Evolutionary conservation across 2,888 invertebrate genomes (phyloP).

Genomic region (Diadegma fenestrale): DNA sequence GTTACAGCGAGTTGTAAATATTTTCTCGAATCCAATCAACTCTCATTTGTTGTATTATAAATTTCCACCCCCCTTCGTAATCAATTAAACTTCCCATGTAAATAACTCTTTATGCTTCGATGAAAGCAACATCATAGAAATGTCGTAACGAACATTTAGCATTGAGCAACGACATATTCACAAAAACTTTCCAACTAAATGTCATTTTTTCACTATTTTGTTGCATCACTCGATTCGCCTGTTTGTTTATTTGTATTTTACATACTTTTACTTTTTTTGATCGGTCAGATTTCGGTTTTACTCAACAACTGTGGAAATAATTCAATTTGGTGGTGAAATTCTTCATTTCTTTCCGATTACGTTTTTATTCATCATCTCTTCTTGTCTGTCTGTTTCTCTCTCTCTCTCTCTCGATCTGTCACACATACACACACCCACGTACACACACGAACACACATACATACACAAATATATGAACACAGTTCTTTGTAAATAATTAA

Average conservation of each 20-base stretch:
- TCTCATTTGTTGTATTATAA: background rate
- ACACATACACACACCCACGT: conserved; percentile 42
- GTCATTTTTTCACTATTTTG: conserved; percentile 31
- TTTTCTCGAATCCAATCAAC: background rate
- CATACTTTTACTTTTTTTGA: conserved; percentile 46
- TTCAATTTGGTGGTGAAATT: conserved; percentile 53
- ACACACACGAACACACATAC: conserved; percentile 26
- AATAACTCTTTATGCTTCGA: conserved; percentile 25
- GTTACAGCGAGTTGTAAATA: background rate
- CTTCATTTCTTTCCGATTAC: conserved; percentile 18
- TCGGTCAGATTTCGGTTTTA: conserved; percentile 57
- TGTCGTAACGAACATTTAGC: background rate
- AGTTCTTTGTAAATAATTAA: conserved; percentile 64
- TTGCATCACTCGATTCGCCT: background rate
- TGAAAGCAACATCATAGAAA: background rate
- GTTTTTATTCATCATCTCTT: conserved; percentile 46
- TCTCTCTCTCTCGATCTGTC: conserved; percentile 64
- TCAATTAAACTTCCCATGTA: conserved; percentile 39
- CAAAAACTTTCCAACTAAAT: conserved; percentile 20
- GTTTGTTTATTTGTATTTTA: background rate
- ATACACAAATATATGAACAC: conserved; percentile 32
- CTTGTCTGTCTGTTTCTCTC: conserved; percentile 54
- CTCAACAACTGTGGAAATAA: conserved; percentile 50
- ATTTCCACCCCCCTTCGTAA: background rate
- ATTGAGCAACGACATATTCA: conserved; percentile 27